Base-by-base conservation (phyloP, 2,888 invertebrate species). In the Tipula lateralis region DNA sequence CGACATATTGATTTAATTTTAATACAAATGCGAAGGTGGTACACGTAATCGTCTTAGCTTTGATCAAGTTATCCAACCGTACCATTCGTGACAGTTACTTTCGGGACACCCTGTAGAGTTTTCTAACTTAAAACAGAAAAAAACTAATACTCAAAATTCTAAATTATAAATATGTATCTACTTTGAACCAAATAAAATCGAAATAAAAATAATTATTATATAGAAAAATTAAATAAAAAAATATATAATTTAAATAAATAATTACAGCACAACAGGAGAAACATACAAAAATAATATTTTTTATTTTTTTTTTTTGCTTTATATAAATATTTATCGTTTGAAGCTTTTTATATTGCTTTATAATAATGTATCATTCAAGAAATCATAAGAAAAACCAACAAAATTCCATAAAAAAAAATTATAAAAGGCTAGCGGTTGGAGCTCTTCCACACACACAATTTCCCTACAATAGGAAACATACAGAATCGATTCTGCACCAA, bases 211-310 rank as follows among this genome's bases (percentile, higher is more conserved):
- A 66, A 50, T 24, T 66, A 66, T 24, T 66, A 2, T 39, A 39
- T 24, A 66, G 16, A 24, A 29, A 19, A 83, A 39, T 34, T 36
- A 39, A 29, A 36, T 19, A 24, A 13, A 29, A 83, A 83, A 83
- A 24, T 19, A 39, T 13, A 36, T 36, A 83, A 39, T 66, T 66
- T 24, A 66, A 32, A 30, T 30, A 83, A 83, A 83, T 83, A 83
- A 32, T 83, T 34, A 83, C 83, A 83, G 39, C 83, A 83, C 83
- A 83, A 83, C 83, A 83, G 83, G 83, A 83, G 83, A 83, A 83
- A 83, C 83, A 83, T 39, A 83, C 34, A 36, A 36, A 29, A 83
- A 36, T 66, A 66, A 66, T 66, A 66, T 66, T 66, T 66, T 66
- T 66, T 44, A 36, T 16, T 66, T n/a, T n/a, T 39, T 39, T 39